These are phyloP conservation scores for Baccha elongata DNA, from an alignment of 2,888 invertebrate genomes.

Conservation along the genomic window DNA sequence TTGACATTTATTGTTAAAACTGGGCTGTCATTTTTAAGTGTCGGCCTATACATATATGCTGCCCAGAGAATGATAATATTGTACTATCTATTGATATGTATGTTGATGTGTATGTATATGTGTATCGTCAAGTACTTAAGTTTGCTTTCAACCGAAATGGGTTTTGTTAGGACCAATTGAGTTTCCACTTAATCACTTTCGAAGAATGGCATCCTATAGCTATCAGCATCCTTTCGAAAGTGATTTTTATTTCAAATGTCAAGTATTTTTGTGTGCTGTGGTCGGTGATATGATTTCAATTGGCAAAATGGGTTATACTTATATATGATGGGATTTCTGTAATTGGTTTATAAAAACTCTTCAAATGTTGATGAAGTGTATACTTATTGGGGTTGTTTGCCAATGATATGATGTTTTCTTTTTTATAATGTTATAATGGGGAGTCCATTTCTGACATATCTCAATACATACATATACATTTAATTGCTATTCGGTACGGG, in stretches of 20 bases:
- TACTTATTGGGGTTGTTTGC: slow-evolving; percentile 52
- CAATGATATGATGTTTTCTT: slow-evolving; percentile 26
- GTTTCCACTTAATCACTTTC: slow-evolving; percentile 64
- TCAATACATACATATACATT: background rate
- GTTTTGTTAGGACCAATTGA: slow-evolving; percentile 66
- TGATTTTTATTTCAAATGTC: slow-evolving; percentile 15
- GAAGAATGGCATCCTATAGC: slow-evolving; percentile 30
- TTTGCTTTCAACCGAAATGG: slow-evolving; percentile 65
- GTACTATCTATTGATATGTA: background rate
- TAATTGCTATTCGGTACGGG: background rate
- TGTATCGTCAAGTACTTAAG: slow-evolving; percentile 53
- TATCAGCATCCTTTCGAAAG: slow-evolving; percentile 33
- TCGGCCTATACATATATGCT: background rate
- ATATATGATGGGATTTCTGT: too few species aligned
- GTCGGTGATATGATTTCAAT: slow-evolving; percentile 60
- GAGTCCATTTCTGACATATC: background rate
- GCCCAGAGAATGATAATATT: background rate
- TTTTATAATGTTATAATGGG: background rate
- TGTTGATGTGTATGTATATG: slow-evolving; percentile 10
- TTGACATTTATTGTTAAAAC: slow-evolving; percentile 63
- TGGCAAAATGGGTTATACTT: slow-evolving; percentile 66
- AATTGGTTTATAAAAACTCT: slow-evolving; percentile 67
- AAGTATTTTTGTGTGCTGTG: slow-evolving; percentile 3
- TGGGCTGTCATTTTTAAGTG: slow-evolving; percentile 47
- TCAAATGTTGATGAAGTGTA: slow-evolving; percentile 57